Base-by-base conservation (phyloP, 2,888 invertebrate genomes). In the Calliopum simillimum region DNA sequence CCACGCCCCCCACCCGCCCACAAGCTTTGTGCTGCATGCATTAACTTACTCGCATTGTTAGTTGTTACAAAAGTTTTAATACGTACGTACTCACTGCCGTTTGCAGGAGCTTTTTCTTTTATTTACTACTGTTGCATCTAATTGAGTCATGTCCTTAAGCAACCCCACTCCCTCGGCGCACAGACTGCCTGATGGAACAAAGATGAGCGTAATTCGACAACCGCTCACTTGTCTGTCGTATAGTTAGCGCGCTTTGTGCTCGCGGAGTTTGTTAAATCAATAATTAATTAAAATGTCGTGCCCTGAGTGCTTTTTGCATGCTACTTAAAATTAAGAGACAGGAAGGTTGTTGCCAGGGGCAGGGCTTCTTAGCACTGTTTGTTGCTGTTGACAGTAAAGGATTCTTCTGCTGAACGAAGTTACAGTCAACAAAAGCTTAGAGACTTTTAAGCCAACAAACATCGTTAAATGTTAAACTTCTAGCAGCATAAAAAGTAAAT, bases 211-310 rank as follows among this genome's bases (percentile, higher is more conserved):
- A 33, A 33, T 33, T 33, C 33, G 33, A 33, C 4, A 6, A 33
- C 33, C 4, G 8, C 33, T 33, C 33, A 33, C 33, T 33, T 8
- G 8, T 8, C 8, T 6, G 33, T 33, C 8, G 33, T 33, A 33
- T 8, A 4, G 4, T 33, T n/a, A 33, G 33, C n/a, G 6, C 11
- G 14, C 6, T 51, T 51, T 12, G 58, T 11, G 19, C 8, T 4
- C 25, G 16, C 61, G 19, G 46, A 47, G 63, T 47, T 47, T 21
- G 63, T 49, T 63, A 25, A 63, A 63, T 63, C 63, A 63, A 63
- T 63, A 63, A 63, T 49, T 49, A 63, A 63, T 63, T 63, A 63
- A 63, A 47, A 49, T 25, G 33, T 33, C 49, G 16, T 33, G 13
- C 21, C 49, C 55, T 23, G 25, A 56, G 21, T 23, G 55, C 55